Conservation (phyloP, 2,888 invertebrate species). For the Synergus gifuensis region DNA sequence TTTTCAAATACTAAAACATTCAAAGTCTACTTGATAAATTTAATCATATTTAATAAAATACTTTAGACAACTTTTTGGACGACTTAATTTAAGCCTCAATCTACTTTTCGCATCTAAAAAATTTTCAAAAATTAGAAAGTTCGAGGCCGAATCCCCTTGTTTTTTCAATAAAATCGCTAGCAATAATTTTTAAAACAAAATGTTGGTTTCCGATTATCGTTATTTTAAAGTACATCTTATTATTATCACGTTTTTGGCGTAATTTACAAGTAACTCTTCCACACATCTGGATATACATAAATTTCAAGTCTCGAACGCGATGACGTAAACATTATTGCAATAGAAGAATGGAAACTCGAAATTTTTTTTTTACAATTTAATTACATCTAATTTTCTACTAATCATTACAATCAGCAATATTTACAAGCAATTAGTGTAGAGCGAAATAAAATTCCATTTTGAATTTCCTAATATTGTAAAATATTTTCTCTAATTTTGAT, state of each 20-base stretch:
- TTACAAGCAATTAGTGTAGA: not conserved
- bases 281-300: constrained; percentile 29
- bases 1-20: not conserved
- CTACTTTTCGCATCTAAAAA: not conserved
- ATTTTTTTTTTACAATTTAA: not conserved
- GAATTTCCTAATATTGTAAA: not conserved
- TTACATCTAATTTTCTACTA: not conserved
- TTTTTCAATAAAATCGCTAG: not conserved
- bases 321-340: constrained; percentile 33
- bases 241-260: constrained; percentile 31
- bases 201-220: not conserved
- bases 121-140: not conserved
- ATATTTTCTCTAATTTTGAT: not conserved
- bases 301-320: constrained; percentile 7
- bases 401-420: not conserved
- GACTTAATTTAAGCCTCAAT: not conserved
- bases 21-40: not conserved
- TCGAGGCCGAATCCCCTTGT: not conserved
- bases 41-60: not conserved
- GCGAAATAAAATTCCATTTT: not conserved
- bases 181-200: constrained; percentile 34
- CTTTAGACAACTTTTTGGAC: not conserved
- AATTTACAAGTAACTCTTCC: constrained; percentile 15
- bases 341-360: not conserved
- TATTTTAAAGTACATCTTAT: constrained; percentile 20